Base-by-base conservation (phyloP, 2,113 vertebrate genomes). In the Tonatia bakeri region DNA sequence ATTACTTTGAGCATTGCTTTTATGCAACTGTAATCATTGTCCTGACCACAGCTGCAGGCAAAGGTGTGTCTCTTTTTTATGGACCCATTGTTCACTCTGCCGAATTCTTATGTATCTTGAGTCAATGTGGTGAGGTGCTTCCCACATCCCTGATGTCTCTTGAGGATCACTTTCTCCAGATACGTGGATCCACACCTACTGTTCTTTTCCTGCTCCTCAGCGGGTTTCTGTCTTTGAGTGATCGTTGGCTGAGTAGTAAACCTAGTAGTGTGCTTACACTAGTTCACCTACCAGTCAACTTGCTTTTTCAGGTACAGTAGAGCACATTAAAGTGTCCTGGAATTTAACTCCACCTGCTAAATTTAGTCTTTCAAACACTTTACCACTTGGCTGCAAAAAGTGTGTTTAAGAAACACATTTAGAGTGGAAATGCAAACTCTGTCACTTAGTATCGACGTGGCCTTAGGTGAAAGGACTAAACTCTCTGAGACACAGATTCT, bases 371-470 rank as follows among this genome's bases (percentile, higher is more conserved):
- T 90, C 2, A 40, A 80, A 61, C 4, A 22, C 31, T 59, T 40
- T n/a, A 70, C 73, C 59, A 28, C 52, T 72, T n/a, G 3, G 67
- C 20, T n/a, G 54, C 45, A 83, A 91, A 64, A 14, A 43, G 0
- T 81, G 7, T 15, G 14, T 33, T 11, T 88, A 59, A 59, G 13
- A 75, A 26, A 33, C n/a, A 54, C 26, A 67, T 73, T 0, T 40
- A 40, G 28, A 24, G 22, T 38, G 1, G 4, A 6, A 80, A 52
- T 24, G 7, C 20, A 69, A 84, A 73, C 59, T 28, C 9, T 69
- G 0, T 3, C 2, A 45, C 28, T 87, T 79, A 9, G 1, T 16
- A 22, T 22, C 0, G 8, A 12, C 22, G 7, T 56, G 7, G 82
- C 13, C 45, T 80, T 80, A 50, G 1, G 33, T 56, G 33, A 87